Percentiles rank a stretch among this genome's conserved stretches.
Conservation (phyloP, 2,888 invertebrate genomes). For the Campoplex capitator region DNA sequence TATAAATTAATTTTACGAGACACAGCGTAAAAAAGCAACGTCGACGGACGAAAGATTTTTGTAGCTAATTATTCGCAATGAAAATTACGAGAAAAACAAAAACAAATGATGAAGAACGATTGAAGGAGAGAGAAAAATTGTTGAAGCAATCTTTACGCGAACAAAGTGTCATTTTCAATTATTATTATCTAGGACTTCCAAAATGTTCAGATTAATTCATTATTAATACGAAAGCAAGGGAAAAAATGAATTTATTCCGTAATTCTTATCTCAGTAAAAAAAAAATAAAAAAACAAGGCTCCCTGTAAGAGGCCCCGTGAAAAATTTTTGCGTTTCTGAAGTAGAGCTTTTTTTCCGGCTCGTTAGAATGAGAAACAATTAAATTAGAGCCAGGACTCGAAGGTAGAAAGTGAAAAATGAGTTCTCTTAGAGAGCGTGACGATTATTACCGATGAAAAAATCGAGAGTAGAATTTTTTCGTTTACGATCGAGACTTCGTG, state of each 20-base stretch:
- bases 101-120: constrained; percentile 17
- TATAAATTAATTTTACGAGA: constrained; percentile 51
- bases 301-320: constrained; percentile 40
- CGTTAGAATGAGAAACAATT: constrained; percentile 47
- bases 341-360: constrained; percentile 48
- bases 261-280: constrained; percentile 50
- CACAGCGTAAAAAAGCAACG: constrained; percentile 45
- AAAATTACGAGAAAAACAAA: constrained; percentile 7
- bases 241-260: constrained; percentile 39
- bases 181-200: constrained; percentile 76
- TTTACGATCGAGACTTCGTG: constrained; percentile 20
- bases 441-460: background rate
- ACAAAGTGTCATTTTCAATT: constrained; percentile 69
- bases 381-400: constrained; percentile 37
- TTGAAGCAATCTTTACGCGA: constrained; percentile 49
- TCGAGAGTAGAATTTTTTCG: constrained; percentile 13
- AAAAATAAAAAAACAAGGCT: too few species aligned
- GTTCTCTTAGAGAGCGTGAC: constrained; percentile 27
- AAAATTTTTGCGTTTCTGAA: constrained; percentile 43
- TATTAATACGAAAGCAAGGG: constrained; percentile 9
- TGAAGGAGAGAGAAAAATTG: constrained; percentile 9
- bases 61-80: constrained; percentile 63
- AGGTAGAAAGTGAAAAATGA: constrained; percentile 35
- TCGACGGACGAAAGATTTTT: constrained; percentile 65
- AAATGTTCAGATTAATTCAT: constrained; percentile 73